Conservation (phyloP, 2,113 vertebrate genomes). For the Elaphurus davidianus region DNA sequence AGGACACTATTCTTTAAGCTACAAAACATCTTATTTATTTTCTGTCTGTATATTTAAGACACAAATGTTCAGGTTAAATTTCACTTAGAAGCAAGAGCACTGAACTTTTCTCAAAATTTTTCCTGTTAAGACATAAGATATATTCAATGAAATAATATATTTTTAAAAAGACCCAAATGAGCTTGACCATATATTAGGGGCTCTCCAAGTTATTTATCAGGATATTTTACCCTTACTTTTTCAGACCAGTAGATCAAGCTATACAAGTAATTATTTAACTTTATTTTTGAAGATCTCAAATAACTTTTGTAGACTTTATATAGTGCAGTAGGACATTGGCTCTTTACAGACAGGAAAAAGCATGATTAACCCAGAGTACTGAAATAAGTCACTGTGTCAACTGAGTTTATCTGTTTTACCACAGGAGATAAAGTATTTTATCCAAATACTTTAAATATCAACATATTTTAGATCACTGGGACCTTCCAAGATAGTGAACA, state of each 20-base stretch:
- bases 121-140: neutral
- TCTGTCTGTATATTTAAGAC: slow-evolving; percentile 3
- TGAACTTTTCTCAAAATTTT: neutral
- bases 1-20: neutral
- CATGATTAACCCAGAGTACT: neutral
- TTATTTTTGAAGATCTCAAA: neutral
- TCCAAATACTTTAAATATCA: neutral
- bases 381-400: neutral
- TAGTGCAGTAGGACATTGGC: accelerated
- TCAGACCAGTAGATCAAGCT: neutral
- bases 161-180: neutral
- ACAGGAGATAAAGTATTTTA: neutral
- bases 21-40: slow-evolving; percentile 5
- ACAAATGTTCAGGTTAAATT: neutral
- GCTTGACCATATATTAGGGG: neutral
- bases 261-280: neutral
- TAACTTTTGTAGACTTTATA: neutral
- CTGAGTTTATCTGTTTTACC: neutral
- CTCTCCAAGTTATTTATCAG: neutral
- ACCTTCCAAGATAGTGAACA: neutral
- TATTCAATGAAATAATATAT: neutral
- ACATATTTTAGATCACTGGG: neutral
- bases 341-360: neutral
- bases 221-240: neutral
- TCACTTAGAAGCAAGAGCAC: neutral